These are phyloP conservation scores for Anarsia innoxiella DNA, from an alignment of 2,888 invertebrate genomes.

Conservation along the genomic window DNA sequence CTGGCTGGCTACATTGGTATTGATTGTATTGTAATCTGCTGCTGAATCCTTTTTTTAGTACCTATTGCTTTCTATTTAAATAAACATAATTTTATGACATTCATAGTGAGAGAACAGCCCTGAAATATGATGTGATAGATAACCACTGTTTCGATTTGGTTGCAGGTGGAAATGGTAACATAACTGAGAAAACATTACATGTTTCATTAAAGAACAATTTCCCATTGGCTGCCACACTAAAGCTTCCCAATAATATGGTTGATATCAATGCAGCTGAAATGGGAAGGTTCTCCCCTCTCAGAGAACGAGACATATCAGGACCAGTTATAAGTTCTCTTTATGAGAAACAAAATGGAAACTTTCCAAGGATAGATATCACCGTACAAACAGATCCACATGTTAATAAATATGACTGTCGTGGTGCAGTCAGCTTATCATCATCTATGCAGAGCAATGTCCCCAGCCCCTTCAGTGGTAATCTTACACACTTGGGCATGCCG, in stretches of 20 bases:
- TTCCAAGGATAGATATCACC: constrained; percentile 46
- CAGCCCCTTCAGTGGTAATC: constrained; percentile 77
- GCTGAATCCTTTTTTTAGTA: too few species aligned
- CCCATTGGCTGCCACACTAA: constrained; percentile 69
- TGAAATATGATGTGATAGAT: too few species aligned
- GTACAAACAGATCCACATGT: constrained; percentile 73
- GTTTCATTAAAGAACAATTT: constrained; percentile 62
- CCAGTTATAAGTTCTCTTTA: constrained; percentile 73
- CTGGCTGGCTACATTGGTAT: too few species aligned
- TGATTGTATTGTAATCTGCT: too few species aligned
- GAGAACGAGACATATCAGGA: constrained; percentile 78
- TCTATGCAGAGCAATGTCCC: constrained; percentile 87
- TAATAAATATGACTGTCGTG: constrained; percentile 80
- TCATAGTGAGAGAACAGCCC: too few species aligned
- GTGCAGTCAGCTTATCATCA: constrained; percentile 79
- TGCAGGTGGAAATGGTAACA: constrained; percentile 1
- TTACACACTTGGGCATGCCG: constrained; percentile 84
- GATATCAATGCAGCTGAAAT: constrained; percentile 79
- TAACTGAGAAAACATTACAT: constrained; percentile 49
- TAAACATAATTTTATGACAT: too few species aligned
- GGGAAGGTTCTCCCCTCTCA: constrained; percentile 78
- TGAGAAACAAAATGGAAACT: constrained; percentile 32
- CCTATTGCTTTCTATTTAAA: too few species aligned
- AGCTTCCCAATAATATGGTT: constrained; percentile 77
- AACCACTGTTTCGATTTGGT: too few species aligned